A percentile compares a stretch with the other conserved stretches of the same genome.
Conservation (phyloP, 2,113 vertebrate species). For the Columba janthina region DNA sequence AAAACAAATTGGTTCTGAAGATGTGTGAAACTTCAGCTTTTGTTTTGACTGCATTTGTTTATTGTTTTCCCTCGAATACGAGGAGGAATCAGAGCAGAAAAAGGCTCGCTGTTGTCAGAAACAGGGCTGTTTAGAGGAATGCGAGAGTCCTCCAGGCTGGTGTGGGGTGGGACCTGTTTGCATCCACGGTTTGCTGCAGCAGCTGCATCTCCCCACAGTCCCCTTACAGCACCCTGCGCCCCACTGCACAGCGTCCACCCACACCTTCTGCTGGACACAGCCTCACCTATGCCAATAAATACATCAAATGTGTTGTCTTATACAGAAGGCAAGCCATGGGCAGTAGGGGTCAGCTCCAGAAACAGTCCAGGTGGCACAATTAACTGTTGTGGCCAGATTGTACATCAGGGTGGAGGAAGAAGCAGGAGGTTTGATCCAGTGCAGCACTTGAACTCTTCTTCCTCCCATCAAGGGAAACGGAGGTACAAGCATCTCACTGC, state of each 20-base stretch:
- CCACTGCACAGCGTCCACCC: not conserved
- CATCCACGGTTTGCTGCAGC: not conserved
- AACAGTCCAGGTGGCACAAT: fast-evolving
- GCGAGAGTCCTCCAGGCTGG: not conserved
- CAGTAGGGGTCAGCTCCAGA: not conserved
- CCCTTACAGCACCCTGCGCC: not conserved
- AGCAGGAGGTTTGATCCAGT: not conserved
- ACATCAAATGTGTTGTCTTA: not conserved
- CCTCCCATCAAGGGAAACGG: not conserved
- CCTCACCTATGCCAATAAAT: not conserved
- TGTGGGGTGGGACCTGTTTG: not conserved
- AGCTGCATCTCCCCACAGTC: fast-evolving
- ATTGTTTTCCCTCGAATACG: not conserved
- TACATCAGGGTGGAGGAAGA: not conserved
- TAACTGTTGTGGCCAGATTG: not conserved
- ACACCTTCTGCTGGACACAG: not conserved
- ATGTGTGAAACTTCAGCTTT: not conserved
- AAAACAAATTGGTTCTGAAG: not conserved
- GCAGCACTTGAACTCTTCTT: not conserved
- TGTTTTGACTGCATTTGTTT: not conserved
- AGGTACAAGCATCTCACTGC: not conserved
- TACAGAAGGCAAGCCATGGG: not conserved
- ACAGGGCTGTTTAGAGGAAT: not conserved
- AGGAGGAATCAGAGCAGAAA: not conserved
- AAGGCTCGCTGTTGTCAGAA: not conserved